Conservation (phyloP, 2,888 invertebrate genomes). For the Dilophus febrilis region DNA sequence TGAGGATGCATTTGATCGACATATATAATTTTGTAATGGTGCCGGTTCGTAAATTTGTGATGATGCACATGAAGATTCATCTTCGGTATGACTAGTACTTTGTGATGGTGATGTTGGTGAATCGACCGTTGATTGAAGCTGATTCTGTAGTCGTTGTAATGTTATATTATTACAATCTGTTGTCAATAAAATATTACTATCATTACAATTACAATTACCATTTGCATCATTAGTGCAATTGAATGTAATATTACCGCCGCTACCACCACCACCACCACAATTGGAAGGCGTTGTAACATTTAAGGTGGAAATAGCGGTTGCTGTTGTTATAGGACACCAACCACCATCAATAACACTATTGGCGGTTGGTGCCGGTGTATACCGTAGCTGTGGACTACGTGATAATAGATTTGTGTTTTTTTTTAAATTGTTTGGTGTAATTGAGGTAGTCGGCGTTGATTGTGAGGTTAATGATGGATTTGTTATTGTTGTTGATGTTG, state of each 20-base stretch:
- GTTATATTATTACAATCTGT: slow-evolving; percentile 2
- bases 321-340: slow-evolving; percentile 1
- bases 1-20: slow-evolving; percentile 9
- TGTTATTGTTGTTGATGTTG: background rate
- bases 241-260: too few species aligned
- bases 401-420: slow-evolving; percentile 29
- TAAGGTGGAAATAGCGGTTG: too few species aligned
- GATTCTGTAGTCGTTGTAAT: background rate
- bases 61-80: slow-evolving; percentile 9
- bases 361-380: slow-evolving; percentile 60
- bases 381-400: slow-evolving; percentile 33
- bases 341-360: slow-evolving; percentile 45
- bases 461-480: slow-evolving; percentile 6
- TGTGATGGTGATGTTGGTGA: slow-evolving; percentile 6
- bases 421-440: slow-evolving; percentile 13
- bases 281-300: slow-evolving; percentile 1
- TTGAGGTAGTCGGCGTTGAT: background rate
- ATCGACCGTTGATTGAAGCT: background rate
- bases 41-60: slow-evolving; percentile 8
- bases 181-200: slow-evolving; percentile 1
- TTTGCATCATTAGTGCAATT: slow-evolving; percentile 4
- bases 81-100: slow-evolving; percentile 10
- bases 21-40: slow-evolving; percentile 7
- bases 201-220: slow-evolving; percentile 1
- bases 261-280: background rate